A percentile compares a stretch with the other conserved stretches of the same genome.
These are phyloP conservation scores for Phoebastria nigripes DNA, from an alignment of 2,797 vertebrate species.

Conservation along the genomic window DNA sequence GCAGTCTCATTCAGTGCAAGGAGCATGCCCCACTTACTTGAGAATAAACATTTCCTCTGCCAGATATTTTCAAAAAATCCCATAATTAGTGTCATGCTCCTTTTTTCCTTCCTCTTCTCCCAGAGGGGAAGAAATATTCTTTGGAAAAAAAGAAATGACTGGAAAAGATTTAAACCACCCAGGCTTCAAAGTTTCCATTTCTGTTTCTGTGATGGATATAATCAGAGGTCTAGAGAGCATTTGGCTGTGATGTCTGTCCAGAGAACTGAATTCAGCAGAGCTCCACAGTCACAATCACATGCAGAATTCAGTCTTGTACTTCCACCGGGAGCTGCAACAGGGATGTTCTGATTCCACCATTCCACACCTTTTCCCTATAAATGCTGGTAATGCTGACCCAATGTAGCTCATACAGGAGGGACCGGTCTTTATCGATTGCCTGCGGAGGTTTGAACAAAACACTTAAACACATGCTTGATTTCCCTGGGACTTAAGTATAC, in stretches of 20 bases:
- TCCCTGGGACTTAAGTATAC: background rate
- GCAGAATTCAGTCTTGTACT: background rate
- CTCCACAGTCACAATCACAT: background rate
- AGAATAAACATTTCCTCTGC: slow-evolving; percentile 31
- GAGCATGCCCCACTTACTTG: background rate
- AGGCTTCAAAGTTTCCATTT: slow-evolving; percentile 24
- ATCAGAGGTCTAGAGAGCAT: background rate
- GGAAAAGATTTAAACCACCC: slow-evolving; percentile 31
- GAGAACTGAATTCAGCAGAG: background rate
- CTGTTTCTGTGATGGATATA: background rate
- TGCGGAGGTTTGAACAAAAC: background rate
- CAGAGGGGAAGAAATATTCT: background rate
- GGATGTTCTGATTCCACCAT: background rate
- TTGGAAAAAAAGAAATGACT: background rate
- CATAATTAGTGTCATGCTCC: background rate
- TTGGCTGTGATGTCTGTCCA: background rate
- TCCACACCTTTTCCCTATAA: background rate
- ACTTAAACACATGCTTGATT: background rate
- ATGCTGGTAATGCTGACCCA: fast-evolving
- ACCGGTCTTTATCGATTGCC: background rate
- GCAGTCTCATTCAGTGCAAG: background rate
- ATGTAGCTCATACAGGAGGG: background rate
- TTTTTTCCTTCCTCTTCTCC: slow-evolving; percentile 42
- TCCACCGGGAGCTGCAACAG: background rate
- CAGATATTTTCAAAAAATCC: background rate